phyloP scores from a whole-genome alignment of 2,797 vertebrate genomes.

The Bufotes viridis region DNA sequence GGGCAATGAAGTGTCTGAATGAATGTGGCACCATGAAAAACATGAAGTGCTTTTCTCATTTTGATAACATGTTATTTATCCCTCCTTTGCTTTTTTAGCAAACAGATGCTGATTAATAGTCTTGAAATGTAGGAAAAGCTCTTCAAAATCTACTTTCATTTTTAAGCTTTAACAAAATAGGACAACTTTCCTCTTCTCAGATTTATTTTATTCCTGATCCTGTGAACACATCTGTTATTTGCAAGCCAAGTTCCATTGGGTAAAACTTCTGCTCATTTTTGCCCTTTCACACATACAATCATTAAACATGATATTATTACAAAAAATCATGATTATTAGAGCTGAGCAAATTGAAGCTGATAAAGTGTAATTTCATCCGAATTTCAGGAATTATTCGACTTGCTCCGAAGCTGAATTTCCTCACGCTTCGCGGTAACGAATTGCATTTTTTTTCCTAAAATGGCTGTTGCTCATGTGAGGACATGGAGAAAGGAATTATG shows the following conservation, averaged over 20 bases:
- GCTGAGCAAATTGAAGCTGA: no score
- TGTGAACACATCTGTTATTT: constrained; percentile 52
- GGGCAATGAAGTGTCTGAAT: not conserved
- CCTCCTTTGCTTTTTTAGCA: constrained; percentile 51
- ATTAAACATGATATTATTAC: not conserved
- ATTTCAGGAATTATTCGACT: no score
- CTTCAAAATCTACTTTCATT: constrained; percentile 61
- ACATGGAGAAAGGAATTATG: no score
- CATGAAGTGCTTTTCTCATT: constrained; percentile 24
- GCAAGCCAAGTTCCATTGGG: constrained; percentile 27
- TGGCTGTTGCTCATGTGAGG: no score
- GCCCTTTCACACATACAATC: not conserved
- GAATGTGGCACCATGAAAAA: constrained; percentile 7
- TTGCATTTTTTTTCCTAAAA: no score
- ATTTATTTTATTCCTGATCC: constrained; percentile 59
- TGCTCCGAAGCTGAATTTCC: no score
- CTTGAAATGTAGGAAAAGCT: constrained; percentile 56
- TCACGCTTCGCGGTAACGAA: no score
- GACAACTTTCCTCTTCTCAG: constrained; percentile 55
- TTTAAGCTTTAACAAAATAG: constrained; percentile 59
- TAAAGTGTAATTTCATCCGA: no score
- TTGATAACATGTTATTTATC: constrained; percentile 52
- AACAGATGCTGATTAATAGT: constrained; percentile 60
- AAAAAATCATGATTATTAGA: not conserved
- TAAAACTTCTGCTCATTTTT: constrained; percentile 37